Percentiles rank a stretch among this genome's conserved stretches.
phyloP scores from a whole-genome alignment of 2,113 vertebrate genomes.

The Amphilophus citrinellus region DNA sequence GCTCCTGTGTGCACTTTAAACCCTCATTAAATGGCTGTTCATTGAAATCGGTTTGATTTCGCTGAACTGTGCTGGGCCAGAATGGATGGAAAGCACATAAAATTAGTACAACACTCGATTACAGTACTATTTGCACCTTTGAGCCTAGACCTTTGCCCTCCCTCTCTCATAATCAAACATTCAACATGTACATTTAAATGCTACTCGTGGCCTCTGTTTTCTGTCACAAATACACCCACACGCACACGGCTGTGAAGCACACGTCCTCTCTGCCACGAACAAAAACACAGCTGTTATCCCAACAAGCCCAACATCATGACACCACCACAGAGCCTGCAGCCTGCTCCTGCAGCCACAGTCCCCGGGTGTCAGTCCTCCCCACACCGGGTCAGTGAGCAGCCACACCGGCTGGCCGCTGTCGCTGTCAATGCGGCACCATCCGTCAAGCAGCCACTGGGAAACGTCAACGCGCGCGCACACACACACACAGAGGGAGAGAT shows the following conservation, averaged over 20 bases:
- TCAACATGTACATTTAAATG: constrained; percentile 14
- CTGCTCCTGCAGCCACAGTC: constrained; percentile 11
- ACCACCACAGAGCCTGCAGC: not conserved
- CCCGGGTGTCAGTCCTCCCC: constrained; percentile 18
- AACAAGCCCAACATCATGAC: constrained; percentile 7
- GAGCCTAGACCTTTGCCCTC: not conserved
- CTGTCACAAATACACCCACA: constrained; percentile 54
- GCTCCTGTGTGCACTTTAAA: not conserved
- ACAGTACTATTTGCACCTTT: not conserved
- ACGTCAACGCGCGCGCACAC: constrained; percentile 61
- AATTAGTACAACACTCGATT: not conserved
- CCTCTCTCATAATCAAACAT: constrained; percentile 14
- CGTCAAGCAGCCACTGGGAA: constrained; percentile 65
- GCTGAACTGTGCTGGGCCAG: not conserved
- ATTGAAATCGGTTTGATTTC: not conserved
- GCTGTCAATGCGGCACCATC: constrained; percentile 78
- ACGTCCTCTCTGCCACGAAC: constrained; percentile 21
- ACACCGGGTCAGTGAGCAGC: constrained; percentile 41
- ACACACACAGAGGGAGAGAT: not conserved
- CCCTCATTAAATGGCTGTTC: not conserved
- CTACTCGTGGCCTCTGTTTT: constrained; percentile 35
- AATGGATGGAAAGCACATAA: not conserved
- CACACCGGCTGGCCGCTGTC: constrained; percentile 64
- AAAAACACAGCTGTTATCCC: constrained; percentile 24
- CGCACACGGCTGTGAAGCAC: constrained; percentile 25